Percentiles rank a stretch among this genome's conserved stretches.
phyloP scores from a whole-genome alignment of 2,888 invertebrate genomes.

The Cerastis leucographa region DNA sequence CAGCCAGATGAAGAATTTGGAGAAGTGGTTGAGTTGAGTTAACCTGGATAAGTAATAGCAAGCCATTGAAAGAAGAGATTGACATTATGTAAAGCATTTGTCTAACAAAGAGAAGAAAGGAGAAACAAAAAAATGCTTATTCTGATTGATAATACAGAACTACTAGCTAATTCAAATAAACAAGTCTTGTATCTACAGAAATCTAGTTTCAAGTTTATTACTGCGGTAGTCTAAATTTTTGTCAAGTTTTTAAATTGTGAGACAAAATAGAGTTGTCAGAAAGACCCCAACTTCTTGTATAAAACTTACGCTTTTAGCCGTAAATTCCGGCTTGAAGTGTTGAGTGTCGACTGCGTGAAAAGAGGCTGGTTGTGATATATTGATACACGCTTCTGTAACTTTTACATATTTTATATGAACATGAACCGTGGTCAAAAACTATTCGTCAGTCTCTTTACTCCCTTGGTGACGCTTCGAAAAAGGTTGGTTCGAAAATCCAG shows the following conservation, averaged over 20 bases:
- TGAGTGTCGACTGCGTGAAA: constrained; percentile 10
- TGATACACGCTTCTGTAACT: constrained; percentile 36
- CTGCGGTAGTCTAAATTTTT: constrained; percentile 16
- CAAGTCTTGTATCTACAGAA: neutral
- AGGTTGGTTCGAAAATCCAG: constrained; percentile 47
- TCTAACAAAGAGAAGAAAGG: neutral
- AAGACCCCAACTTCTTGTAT: constrained; percentile 32
- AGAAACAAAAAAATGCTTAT: neutral
- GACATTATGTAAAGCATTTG: neutral
- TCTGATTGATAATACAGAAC: neutral
- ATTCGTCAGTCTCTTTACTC: constrained; percentile 49
- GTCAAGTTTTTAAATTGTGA: constrained; percentile 36
- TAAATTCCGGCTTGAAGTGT: constrained; percentile 36
- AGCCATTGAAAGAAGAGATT: neutral
- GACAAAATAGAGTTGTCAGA: constrained; percentile 16
- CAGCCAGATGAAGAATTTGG: neutral
- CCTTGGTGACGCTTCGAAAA: constrained; percentile 53
- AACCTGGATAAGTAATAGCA: neutral
- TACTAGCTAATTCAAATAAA: constrained; percentile 1
- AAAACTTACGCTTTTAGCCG: constrained; percentile 34
- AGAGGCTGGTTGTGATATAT: constrained; percentile 49
- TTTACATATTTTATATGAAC: constrained; percentile 54
- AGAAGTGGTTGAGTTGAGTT: neutral
- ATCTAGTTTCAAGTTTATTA: constrained; percentile 23
- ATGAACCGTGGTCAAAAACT: constrained; percentile 52